phyloP scores from a whole-genome alignment of 2,797 vertebrate species.

The Semotilus atromaculatus region DNA sequence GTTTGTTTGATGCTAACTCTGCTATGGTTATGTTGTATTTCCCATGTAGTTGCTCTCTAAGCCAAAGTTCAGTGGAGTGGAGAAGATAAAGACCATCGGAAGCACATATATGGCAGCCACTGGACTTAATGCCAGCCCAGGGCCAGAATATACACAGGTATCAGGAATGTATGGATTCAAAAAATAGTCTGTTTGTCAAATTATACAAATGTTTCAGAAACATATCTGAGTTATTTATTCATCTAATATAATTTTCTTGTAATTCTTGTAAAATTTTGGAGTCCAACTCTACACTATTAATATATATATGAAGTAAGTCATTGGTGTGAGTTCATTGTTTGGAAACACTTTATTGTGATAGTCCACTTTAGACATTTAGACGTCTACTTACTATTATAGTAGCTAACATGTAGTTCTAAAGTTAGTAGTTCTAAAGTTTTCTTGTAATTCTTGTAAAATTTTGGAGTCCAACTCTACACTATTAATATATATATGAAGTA shows the following conservation, averaged over 20 bases:
- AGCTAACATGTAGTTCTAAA: too few species aligned
- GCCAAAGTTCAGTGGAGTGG: slow-evolving; percentile 97
- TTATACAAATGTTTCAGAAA: neutral
- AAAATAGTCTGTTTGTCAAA: neutral
- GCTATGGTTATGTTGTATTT: neutral
- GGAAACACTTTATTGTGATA: neutral
- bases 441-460: neutral
- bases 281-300: neutral
- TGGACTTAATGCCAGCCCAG: slow-evolving; percentile 88
- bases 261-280: neutral
- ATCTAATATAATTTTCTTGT: neutral
- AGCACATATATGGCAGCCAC: slow-evolving; percentile 99
- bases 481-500: too few species aligned
- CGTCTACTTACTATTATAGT: neutral
- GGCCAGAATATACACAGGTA: slow-evolving; percentile 91
- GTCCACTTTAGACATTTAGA: neutral
- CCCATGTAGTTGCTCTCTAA: slow-evolving; percentile 88
- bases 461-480: neutral
- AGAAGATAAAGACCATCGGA: slow-evolving; percentile 98
- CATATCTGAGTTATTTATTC: neutral
- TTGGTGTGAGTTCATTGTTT: neutral
- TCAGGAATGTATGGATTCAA: neutral
- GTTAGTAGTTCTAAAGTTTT: too few species aligned
- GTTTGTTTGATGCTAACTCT: slow-evolving; percentile 22
- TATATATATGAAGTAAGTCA: neutral